Base-by-base conservation (phyloP, 2,888 invertebrate species). In the Lasius platythorax region DNA sequence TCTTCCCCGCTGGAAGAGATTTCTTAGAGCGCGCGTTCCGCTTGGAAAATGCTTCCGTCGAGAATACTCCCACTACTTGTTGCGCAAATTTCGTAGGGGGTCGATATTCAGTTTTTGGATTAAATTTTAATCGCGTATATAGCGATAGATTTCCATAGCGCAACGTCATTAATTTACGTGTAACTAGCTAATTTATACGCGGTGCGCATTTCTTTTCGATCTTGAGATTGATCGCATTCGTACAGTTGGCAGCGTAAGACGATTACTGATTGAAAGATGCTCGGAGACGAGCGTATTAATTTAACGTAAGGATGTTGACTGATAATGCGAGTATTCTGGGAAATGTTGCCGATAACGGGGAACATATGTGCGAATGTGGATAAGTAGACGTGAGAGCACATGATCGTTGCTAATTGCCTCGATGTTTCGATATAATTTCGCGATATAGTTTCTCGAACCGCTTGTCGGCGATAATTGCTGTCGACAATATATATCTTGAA, bases 401-500 rank as follows among this genome's bases (percentile, higher is more conserved):
- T 37, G 79, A 91, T 91, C 92, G 92, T 91, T 91, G 90, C 91
- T 93, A 93, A 94, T 94, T 94, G 92, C 91, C 91, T 91, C 90
- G 89, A 89, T 82, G 89, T 89, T 92, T 91, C 90, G 91, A 92
- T 92, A 86, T 56, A 63, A 46, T 74, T 72, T 58, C 58, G 18
- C 58, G 78, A 79, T 70, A 30, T 15, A 50, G 46, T 50, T 70
- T 72, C 73, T 61, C 58, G 79, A 72, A 15, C 72, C 23, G 43
- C 74, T 79, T 79, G 72, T 61, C 58, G 23, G 33, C 58, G 72
- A 61, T 70, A 79, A 79, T 79, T 58, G 23, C 43, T 58, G 43
- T 33, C 64, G 64, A 23, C 40, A 40, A 6, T 23, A 6, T 33
- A n/a, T 15, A 58, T 5, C 18, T 66, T 23, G 40, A 78, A 79